Evolutionary conservation across 2,113 vertebrate genomes (phyloP).

Genomic region (Macquaria australasica): DNA sequence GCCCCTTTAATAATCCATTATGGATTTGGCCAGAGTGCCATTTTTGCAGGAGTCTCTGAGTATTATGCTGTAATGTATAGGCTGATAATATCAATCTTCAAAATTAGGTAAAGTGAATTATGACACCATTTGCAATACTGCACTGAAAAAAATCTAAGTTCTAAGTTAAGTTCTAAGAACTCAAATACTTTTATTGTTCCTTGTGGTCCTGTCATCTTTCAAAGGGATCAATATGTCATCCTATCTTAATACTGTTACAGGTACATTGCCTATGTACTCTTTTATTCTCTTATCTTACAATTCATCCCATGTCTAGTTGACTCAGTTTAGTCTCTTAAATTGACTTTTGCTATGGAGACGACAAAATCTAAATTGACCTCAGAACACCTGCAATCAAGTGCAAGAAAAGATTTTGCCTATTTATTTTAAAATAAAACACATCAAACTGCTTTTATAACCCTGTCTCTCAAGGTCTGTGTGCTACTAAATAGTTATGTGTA

Average conservation of each 20-base stretch:
- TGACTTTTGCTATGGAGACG: neutral
- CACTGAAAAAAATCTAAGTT: too few relatives aligned
- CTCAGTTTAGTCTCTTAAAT: neutral
- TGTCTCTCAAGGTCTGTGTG: neutral
- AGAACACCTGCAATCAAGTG: neutral
- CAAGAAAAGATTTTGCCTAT: neutral
- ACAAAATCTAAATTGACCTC: too few relatives aligned
- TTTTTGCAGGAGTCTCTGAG: neutral
- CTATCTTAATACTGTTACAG: too few relatives aligned
- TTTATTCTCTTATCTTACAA: too few relatives aligned
- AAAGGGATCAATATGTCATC: too few relatives aligned
- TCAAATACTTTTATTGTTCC: too few relatives aligned
- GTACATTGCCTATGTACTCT: too few relatives aligned
- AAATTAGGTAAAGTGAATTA: too few relatives aligned
- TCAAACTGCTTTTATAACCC: neutral
- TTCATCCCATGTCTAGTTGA: neutral
- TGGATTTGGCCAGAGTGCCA: too few relatives aligned
- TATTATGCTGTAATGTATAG: neutral
- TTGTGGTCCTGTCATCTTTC: too few relatives aligned
- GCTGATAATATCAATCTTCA: neutral
- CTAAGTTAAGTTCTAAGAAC: too few relatives aligned
- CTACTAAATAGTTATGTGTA: neutral
- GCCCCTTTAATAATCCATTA: neutral
- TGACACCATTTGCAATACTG: neutral
- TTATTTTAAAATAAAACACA: neutral